phyloP scores from a whole-genome alignment of 2,113 vertebrate species.

The Erpornis zantholeuca region DNA sequence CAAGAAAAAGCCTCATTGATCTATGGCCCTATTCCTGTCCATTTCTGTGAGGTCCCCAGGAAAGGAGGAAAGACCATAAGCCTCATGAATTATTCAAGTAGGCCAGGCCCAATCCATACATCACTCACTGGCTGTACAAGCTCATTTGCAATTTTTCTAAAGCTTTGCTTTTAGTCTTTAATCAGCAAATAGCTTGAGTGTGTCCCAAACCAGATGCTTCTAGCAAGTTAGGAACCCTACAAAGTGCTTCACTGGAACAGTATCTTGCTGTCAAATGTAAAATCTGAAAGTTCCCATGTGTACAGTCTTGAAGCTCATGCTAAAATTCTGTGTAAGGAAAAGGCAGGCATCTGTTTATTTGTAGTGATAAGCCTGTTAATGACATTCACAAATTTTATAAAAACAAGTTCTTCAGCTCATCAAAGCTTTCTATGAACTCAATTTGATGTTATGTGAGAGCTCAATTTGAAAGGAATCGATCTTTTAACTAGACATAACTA shows the following conservation, averaged over 20 bases:
- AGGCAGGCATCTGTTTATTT: conserved; percentile 35
- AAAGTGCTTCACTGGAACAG: not conserved
- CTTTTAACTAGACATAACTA: conserved; percentile 38
- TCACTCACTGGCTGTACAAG: not conserved
- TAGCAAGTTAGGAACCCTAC: not conserved
- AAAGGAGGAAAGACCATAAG: not conserved
- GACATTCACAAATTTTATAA: conserved; percentile 41
- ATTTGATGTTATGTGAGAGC: not conserved
- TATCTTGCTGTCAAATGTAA: not conserved
- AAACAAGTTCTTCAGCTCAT: conserved; percentile 60
- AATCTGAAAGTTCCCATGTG: not conserved
- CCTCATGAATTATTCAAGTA: conserved; percentile 45
- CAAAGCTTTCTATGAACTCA: conserved; percentile 41
- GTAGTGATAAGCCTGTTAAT: conserved; percentile 22
- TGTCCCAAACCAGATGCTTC: conserved; percentile 25
- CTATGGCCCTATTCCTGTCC: not conserved
- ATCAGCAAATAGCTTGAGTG: conserved; percentile 7
- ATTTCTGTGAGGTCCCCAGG: not conserved
- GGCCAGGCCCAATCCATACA: not conserved
- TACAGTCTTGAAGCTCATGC: not conserved
- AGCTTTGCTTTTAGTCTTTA: not conserved
- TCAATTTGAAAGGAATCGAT: conserved; percentile 37
- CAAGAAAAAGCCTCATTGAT: not conserved
- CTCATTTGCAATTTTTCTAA: conserved; percentile 13
- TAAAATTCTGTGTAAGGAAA: not conserved